phyloP scores from a whole-genome alignment of 2,888 invertebrate genomes.

The Xylota sylvarum region DNA sequence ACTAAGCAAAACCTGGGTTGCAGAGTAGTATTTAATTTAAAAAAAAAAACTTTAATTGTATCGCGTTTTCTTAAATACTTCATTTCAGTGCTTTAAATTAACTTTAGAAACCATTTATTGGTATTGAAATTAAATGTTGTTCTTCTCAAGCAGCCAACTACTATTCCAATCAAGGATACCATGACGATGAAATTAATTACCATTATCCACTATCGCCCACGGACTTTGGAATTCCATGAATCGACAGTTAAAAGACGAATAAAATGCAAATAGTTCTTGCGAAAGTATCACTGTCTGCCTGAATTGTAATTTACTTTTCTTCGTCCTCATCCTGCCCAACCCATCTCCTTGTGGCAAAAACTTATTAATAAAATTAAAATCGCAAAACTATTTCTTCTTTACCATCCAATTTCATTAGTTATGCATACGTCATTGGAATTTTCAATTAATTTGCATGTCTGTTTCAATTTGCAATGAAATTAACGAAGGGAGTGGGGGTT shows the following conservation, averaged over 20 bases:
- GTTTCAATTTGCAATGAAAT: constrained; percentile 19
- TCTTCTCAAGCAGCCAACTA: neutral
- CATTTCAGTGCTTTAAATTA: too few species aligned
- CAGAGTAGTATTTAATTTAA: too few species aligned
- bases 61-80: too few species aligned
- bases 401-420: constrained; percentile 48
- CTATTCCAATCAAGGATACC: neutral
- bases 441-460: constrained; percentile 57
- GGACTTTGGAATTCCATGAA: constrained; percentile 11
- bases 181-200: constrained; percentile 27
- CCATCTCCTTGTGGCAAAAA: neutral
- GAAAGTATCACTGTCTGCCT: constrained; percentile 10
- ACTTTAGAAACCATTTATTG: too few species aligned
- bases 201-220: constrained; percentile 7
- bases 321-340: neutral
- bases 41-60: too few species aligned
- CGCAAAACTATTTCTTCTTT: constrained; percentile 5
- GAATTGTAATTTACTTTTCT: neutral
- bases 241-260: constrained; percentile 15
- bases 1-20: too few species aligned
- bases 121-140: too few species aligned
- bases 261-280: constrained; percentile 19
- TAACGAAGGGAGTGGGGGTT: neutral
- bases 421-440: constrained; percentile 58
- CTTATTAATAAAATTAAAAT: constrained; percentile 39